Evolutionary conservation across 2,888 invertebrate genomes (phyloP).

Genomic region (Phortica okadai): DNA sequence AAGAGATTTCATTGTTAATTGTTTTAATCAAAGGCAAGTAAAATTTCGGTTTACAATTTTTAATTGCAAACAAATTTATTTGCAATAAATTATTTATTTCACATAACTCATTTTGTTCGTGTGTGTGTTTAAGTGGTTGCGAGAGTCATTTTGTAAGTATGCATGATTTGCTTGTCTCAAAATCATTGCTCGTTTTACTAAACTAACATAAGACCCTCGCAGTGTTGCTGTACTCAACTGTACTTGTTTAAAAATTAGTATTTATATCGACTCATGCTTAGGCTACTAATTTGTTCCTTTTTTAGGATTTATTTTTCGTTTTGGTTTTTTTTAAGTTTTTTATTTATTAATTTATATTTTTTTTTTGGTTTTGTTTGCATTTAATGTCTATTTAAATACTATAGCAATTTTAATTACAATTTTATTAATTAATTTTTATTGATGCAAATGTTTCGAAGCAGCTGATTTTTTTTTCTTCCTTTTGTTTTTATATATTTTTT

Average conservation of each 20-base stretch:
- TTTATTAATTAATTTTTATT: slow-evolving; percentile 46
- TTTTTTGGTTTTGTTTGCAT: slow-evolving; percentile 40
- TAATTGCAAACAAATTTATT: slow-evolving; percentile 16
- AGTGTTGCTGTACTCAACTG: neutral
- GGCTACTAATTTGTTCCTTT: slow-evolving; percentile 42
- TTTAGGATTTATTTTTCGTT: slow-evolving; percentile 23
- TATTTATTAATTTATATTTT: slow-evolving; percentile 29
- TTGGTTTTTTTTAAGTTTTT: slow-evolving; percentile 36
- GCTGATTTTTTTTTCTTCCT: slow-evolving; percentile 15
- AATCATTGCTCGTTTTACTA: neutral
- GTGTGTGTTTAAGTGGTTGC: slow-evolving; percentile 10
- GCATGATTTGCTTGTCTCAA: neutral
- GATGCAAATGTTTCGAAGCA: slow-evolving; percentile 50
- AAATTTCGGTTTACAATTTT: slow-evolving; percentile 13
- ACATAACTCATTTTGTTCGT: slow-evolving; percentile 37
- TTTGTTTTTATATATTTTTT: slow-evolving; percentile 38
- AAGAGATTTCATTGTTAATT: neutral
- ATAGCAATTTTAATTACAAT: slow-evolving; percentile 62
- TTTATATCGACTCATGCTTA: slow-evolving; percentile 39
- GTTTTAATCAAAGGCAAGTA: slow-evolving; percentile 5
- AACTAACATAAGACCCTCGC: neutral
- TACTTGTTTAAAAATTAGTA: slow-evolving; percentile 30
- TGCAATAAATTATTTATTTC: slow-evolving; percentile 43
- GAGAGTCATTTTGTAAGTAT: neutral
- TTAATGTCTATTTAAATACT: slow-evolving; percentile 50